A percentile compares a stretch with the other conserved stretches of the same genome.
Conservation (phyloP, 2,888 invertebrate genomes). For the Polyploca ridens region DNA sequence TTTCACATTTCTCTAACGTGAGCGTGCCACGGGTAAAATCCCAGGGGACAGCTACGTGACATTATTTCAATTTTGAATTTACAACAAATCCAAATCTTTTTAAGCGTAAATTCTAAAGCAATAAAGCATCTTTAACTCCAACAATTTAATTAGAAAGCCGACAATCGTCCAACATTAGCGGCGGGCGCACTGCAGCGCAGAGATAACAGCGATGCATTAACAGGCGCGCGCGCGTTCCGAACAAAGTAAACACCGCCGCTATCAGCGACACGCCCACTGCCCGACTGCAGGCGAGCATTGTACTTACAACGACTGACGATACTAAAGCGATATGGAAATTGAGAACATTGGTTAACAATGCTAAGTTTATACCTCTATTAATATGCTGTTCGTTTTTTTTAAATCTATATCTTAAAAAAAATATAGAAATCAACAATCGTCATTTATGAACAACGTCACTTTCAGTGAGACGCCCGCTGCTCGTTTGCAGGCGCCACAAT, state of each 20-base stretch:
- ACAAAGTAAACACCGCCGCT: slow-evolving; percentile 59
- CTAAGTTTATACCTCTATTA: no score
- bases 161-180: slow-evolving; percentile 20
- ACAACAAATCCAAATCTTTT: neutral
- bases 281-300: slow-evolving; percentile 31
- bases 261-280: slow-evolving; percentile 47
- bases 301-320: slow-evolving; percentile 21
- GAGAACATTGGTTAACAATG: neutral
- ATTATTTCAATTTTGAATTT: neutral
- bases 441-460: no score
- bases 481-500: no score
- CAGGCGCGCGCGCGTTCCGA: slow-evolving; percentile 44
- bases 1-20: no score
- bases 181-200: slow-evolving; percentile 51
- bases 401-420: no score
- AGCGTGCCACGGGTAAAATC: no score
- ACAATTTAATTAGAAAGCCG: slow-evolving; percentile 10
- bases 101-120: neutral
- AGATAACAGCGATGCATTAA: slow-evolving; percentile 50
- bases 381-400: no score
- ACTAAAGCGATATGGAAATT: neutral
- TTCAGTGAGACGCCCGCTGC: no score
- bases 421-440: no score
- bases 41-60: no score
- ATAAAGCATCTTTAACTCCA: neutral